Conservation (phyloP, 2,888 invertebrate species). For the Cylindroiulus punctatus region DNA sequence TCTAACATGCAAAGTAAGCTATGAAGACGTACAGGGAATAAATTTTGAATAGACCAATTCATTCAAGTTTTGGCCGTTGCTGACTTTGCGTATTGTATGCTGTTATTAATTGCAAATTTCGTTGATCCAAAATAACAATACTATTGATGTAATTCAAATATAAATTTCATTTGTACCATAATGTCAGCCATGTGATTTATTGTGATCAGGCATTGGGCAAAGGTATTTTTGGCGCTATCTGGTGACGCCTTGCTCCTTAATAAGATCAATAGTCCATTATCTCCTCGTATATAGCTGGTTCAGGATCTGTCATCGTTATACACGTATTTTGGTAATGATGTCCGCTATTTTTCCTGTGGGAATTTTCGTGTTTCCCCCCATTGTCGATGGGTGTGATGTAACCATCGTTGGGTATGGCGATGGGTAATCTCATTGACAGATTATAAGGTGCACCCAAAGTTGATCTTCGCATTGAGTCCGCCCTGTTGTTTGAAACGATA, state of each 20-base stretch:
- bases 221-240: not conserved
- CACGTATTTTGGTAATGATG: not conserved
- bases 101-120: no score
- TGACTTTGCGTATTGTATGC: no score
- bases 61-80: no score
- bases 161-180: no score
- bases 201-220: no score
- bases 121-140: no score
- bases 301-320: not conserved
- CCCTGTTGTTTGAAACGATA: not conserved
- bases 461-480: not conserved
- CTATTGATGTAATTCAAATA: no score
- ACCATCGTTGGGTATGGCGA: not conserved
- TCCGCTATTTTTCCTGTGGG: not conserved
- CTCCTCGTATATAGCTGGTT: not conserved
- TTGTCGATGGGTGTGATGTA: conserved; percentile 1
- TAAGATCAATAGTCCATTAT: not conserved
- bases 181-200: no score
- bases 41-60: no score
- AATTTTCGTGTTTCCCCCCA: not conserved
- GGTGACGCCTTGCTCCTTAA: no score
- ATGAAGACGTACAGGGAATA: no score
- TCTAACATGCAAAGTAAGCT: no score
- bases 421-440: not conserved
- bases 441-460: not conserved